Conservation (phyloP, 1,140 invertebrate genomes). For the Lysiphlebus fabarum region DNA sequence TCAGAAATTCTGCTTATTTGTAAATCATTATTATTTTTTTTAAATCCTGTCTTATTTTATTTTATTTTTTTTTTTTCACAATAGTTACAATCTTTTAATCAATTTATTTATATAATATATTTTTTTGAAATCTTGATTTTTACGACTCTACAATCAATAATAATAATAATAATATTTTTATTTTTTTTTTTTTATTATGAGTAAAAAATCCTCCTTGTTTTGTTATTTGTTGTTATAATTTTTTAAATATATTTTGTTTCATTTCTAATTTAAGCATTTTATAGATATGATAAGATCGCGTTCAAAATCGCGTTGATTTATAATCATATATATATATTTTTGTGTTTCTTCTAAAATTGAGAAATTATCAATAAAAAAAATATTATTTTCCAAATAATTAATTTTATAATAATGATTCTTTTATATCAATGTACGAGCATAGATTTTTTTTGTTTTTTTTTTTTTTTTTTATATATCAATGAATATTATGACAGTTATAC, state of each 20-base stretch:
- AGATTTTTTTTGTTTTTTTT: slow-evolving; percentile 1
- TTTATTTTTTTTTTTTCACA: slow-evolving; percentile 24
- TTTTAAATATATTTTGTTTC: slow-evolving; percentile 15
- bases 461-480: no score
- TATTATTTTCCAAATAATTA: no score
- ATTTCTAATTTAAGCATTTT: slow-evolving; percentile 38
- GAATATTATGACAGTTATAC: slow-evolving; percentile 24
- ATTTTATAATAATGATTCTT: not conserved
- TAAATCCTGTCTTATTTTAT: slow-evolving; percentile 20
- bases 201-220: slow-evolving; percentile 42
- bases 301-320: not conserved
- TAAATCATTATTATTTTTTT: slow-evolving; percentile 18
- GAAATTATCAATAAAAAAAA: no score
- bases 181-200: slow-evolving; percentile 34
- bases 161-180: no score
- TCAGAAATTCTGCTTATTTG: slow-evolving; percentile 43
- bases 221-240: slow-evolving; percentile 7
- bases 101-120: slow-evolving; percentile 22
- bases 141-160: slow-evolving; percentile 22
- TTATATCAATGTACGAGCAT: not conserved
- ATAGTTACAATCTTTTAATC: slow-evolving; percentile 30
- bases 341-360: no score
- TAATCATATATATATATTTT: no score
- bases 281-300: slow-evolving; percentile 43
- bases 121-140: slow-evolving; percentile 29